These are phyloP conservation scores for Hypomecis punctinalis DNA, from an alignment of 2,888 invertebrate species.

Conservation along the genomic window DNA sequence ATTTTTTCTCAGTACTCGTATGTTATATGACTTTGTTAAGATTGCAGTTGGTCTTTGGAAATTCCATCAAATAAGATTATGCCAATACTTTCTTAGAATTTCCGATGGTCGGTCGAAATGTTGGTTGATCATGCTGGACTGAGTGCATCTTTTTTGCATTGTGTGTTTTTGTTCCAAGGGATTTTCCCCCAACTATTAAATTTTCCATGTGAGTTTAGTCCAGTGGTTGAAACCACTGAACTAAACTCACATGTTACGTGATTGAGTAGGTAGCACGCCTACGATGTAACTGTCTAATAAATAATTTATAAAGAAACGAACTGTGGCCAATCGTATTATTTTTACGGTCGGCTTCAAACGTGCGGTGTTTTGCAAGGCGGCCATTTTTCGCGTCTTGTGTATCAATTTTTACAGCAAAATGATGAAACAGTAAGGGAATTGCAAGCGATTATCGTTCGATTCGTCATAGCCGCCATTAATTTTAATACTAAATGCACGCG, in stretches of 20 bases:
- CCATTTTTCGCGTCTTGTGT: constrained; percentile 25
- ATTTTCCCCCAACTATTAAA: too few species aligned
- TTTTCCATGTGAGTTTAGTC: too few species aligned
- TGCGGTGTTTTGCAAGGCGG: constrained; percentile 31
- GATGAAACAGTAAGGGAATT: constrained; percentile 6
- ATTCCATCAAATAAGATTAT: too few species aligned
- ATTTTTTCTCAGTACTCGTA: too few species aligned
- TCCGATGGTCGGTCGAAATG: too few species aligned
- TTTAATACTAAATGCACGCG: neutral
- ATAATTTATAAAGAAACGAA: constrained; percentile 30
- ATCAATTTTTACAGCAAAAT: constrained; percentile 13
- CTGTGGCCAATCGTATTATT: constrained; percentile 26
- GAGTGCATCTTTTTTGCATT: too few species aligned
- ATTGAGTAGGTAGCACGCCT: constrained; percentile 9
- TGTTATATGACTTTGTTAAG: too few species aligned
- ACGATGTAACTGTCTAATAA: constrained; percentile 21
- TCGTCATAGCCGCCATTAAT: constrained; percentile 3
- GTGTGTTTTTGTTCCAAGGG: too few species aligned
- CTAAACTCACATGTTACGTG: constrained; percentile 8
- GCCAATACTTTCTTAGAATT: too few species aligned
- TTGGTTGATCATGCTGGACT: too few species aligned
- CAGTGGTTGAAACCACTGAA: neutral
- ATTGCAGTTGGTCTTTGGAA: too few species aligned
- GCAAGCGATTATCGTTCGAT: neutral
- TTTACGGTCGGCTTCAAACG: constrained; percentile 31